These are phyloP conservation scores for Stenopsyche tienmushanensis DNA, from an alignment of 1,140 invertebrate genomes.

Conservation along the genomic window DNA sequence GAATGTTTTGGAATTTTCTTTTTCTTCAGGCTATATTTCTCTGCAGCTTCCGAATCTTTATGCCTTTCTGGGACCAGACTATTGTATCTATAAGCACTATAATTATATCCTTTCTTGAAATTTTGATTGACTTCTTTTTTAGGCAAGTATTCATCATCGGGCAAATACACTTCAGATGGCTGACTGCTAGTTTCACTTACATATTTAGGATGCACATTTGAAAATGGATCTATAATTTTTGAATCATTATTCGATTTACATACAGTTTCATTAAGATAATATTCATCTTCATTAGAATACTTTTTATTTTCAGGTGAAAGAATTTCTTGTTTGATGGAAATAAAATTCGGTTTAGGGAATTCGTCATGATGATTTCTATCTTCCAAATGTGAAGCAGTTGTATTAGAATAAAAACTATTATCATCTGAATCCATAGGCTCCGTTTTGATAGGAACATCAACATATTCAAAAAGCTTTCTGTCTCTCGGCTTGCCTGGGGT, in stretches of 20 bases:
- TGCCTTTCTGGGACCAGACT: no score
- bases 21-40: slow-evolving; percentile 20
- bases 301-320: not conserved
- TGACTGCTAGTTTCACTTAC: no score
- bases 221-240: not conserved
- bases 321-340: no score
- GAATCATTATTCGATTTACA: slow-evolving; percentile 36
- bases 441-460: not conserved
- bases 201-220: no score
- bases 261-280: not conserved
- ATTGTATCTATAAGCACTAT: no score
- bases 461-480: slow-evolving; percentile 3
- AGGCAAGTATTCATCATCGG: not conserved
- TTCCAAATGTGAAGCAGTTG: no score
- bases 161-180: no score
- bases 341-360: no score
- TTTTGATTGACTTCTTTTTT: not conserved
- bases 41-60: slow-evolving; percentile 7
- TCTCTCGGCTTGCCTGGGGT: slow-evolving; percentile 17
- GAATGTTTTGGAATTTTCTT: slow-evolving; percentile 12
- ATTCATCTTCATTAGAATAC: not conserved
- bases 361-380: no score
- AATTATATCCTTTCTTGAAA: slow-evolving; percentile 1
- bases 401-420: no score
- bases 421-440: slow-evolving; percentile 47